phyloP scores from a whole-genome alignment of 2,797 vertebrate species.

The Tinamus major region DNA sequence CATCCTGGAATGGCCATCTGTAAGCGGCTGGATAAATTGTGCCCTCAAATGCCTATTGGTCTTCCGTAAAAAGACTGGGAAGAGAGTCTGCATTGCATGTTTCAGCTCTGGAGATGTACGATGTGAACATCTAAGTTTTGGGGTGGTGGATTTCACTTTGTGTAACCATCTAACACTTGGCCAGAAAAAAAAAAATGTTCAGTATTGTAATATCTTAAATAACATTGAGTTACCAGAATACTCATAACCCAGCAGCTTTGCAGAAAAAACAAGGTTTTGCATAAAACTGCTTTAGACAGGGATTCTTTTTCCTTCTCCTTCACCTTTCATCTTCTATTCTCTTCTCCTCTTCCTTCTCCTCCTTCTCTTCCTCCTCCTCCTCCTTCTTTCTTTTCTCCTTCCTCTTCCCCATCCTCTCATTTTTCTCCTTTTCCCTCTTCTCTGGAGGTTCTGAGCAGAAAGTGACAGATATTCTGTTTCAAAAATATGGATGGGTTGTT shows the following conservation, averaged over 20 bases:
- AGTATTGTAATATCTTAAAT: neutral
- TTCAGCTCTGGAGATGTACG: neutral
- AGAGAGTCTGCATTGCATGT: neutral
- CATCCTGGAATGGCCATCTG: rapidly evolving
- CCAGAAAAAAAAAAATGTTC: neutral
- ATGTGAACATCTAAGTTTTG: neutral
- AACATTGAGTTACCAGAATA: neutral
- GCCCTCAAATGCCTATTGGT: neutral
- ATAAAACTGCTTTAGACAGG: neutral
- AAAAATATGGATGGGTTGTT: neutral
- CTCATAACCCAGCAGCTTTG: neutral
- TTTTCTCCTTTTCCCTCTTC: neutral
- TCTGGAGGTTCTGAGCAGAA: neutral
- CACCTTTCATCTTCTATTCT: neutral
- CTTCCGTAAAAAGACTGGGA: neutral
- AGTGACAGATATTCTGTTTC: neutral
- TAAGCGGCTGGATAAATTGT: neutral
- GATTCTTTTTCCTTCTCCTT: neutral
- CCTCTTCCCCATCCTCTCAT: neutral
- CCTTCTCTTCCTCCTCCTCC: neutral
- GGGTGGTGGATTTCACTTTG: neutral
- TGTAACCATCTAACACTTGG: rapidly evolving
- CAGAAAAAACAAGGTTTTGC: neutral
- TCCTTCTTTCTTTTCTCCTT: neutral
- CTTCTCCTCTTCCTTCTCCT: no score